Evolutionary conservation across 2,797 vertebrate genomes (phyloP), one percentile per base, ranked within the genome.

Genomic region (Sebastes wilsoni): DNA sequence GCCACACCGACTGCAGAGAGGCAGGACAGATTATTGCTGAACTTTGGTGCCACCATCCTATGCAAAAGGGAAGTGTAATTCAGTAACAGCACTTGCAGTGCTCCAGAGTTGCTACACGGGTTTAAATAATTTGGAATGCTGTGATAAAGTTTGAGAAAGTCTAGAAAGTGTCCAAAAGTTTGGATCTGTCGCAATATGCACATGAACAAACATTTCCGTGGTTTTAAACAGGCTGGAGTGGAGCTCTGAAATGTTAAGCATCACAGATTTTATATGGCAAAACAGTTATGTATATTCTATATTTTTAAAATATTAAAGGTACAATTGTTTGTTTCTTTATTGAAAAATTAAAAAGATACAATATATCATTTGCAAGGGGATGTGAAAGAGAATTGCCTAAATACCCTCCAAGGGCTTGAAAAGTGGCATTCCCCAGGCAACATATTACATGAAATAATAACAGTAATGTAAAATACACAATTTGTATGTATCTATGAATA

Each of bases 1-100:
- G 88, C 69, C 80, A 72, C 75, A 60, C 66, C 72, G 76, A 71
- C 80, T 77, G 89, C 83, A 64, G 71, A 61, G 71, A 88, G 66
- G 66, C 66, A 38, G 75, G 6, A 20, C 78, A 69, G 76, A 55
- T 85, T 86, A 79, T 65, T 88, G 76, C 88, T 93, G 93, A 94
- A 90, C 95, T 95, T 87, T 96, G 94, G 94, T 95, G 95, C 95
- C 95, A 93, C 95, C 95, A 90, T 93, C 89, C 94, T 94, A 30
- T 81, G 69, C 60, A 36, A 74, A 72, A 80, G 32, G 92, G 94
- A 94, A 96, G 74, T 95, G 89, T 82, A 87, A 64, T 70, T 64
- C 46, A 72, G 32, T 1, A 8, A 14, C 22, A n/a, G 3, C 2
- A 14, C n/a, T 2, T 54, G 23, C 16, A n/a, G 14, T 4, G 68